Evolutionary conservation across 2,888 invertebrate genomes (phyloP), one percentile per base, ranked within the genome.

Genomic region (Dysmachus trigonus): DNA sequence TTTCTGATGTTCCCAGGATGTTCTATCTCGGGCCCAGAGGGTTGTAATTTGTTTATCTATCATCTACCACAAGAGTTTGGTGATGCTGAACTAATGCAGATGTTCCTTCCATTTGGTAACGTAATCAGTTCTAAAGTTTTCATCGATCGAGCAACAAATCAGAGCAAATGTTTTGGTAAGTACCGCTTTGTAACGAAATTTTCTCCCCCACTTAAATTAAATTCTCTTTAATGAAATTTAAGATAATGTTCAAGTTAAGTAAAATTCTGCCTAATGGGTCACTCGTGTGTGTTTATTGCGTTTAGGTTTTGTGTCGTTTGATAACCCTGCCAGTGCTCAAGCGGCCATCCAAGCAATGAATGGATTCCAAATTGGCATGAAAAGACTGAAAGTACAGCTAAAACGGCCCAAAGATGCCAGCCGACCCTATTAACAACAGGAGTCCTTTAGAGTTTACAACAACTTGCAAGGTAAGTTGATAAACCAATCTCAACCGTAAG

Each of bases 81-180:
- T 87, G 99, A 99, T 93, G 96, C 97, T 88, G 99, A 99, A 93
- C 95, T 99, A 92, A 99, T 99, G 96, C 99, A 99, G 94, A 99
- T 99, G 99, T 99, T 99, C 94, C 95, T 99, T 93, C 99, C 99
- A 88, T 99, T 99, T 93, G 99, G 99, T 90, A 98, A 98, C 93
- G 99, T 99, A 92, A 99, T 99, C 94, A 98, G 98, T 94, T 99
- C 99, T 93, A 99, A 99, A 95, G 99, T 99, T 90, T 99, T 99
- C 94, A 99, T 99, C 92, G 99, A 99, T 93, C 96, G 99, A 90
- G 99, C 99, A 92, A 99, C 99, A 91, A 99, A 99, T 93, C 99
- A 99, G 94, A 99, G 99, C 95, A 99, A 99, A 95, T 99, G 99
- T 94, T 99, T 99, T 93, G 99, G 99, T 99, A 94, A 95, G 97